Conservation (phyloP, 2,113 vertebrate species). For the Urocitellus parryii region DNA sequence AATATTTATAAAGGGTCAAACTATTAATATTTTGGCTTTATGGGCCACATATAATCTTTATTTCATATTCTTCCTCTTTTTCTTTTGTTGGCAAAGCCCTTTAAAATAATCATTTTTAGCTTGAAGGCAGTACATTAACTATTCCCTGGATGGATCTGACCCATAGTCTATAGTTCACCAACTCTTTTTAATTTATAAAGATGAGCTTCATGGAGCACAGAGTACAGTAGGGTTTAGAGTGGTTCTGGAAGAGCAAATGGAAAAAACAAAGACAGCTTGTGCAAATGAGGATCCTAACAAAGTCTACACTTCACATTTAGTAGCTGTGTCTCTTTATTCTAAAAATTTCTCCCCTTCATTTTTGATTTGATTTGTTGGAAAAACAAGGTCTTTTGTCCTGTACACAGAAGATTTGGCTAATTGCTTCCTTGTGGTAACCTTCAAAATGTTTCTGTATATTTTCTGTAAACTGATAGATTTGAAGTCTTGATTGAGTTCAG, state of each 20-base stretch:
- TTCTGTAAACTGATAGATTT: not conserved
- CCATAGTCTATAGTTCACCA: not conserved
- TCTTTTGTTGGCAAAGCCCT: not conserved
- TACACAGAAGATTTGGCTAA: not conserved
- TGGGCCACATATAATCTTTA: not conserved
- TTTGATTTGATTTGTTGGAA: not conserved
- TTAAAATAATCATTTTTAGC: not conserved
- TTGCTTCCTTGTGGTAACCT: not conserved
- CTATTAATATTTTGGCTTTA: not conserved
- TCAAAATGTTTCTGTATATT: not conserved
- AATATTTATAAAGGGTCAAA: not conserved
- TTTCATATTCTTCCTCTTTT: not conserved
- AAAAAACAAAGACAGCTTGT: not conserved
- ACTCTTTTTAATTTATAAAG: not conserved
- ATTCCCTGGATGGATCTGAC: not conserved
- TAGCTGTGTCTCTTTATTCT: not conserved
- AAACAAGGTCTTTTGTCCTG: not conserved
- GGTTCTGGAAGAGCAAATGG: constrained; percentile 14
- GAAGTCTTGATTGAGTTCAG: not conserved
- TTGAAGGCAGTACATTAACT: not conserved
- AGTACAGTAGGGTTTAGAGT: not conserved
- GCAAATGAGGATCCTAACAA: not conserved
- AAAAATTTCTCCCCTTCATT: not conserved
- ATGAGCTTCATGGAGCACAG: not conserved
- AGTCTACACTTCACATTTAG: not conserved